Percentiles rank a stretch among this genome's conserved stretches.
Conservation (phyloP, 2,797 vertebrate species). For the Centropyge bicolor region DNA sequence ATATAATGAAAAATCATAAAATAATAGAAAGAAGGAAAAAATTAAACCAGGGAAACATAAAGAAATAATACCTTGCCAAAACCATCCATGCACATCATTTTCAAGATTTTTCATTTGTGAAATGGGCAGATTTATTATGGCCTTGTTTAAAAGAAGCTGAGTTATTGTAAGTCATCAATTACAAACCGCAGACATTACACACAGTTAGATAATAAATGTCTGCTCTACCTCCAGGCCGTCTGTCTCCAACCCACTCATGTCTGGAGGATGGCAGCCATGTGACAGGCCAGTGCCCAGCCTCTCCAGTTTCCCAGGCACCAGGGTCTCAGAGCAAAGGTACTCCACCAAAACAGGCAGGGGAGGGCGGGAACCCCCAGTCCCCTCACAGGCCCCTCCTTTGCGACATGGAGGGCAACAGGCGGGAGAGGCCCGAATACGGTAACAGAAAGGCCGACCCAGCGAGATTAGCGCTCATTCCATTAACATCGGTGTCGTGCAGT, state of each 20-base stretch:
- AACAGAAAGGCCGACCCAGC: conserved; percentile 78
- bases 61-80: neutral
- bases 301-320: conserved; percentile 78
- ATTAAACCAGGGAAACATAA: neutral
- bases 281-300: conserved; percentile 82
- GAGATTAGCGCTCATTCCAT: conserved; percentile 70
- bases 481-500: conserved; percentile 61
- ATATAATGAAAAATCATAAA: too few relatives aligned
- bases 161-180: neutral
- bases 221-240: conserved; percentile 79
- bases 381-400: conserved; percentile 87
- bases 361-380: conserved; percentile 84
- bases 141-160: conserved; percentile 3
- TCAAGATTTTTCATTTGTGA: neutral
- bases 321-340: conserved; percentile 86
- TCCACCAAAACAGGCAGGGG: conserved; percentile 82
- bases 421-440: conserved; percentile 87
- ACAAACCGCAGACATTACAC: neutral
- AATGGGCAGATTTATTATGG: neutral
- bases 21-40: neutral
- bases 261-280: conserved; percentile 88
- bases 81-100: neutral
- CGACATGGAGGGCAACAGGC: conserved; percentile 91
- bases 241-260: conserved; percentile 88
- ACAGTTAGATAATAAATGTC: conserved; percentile 10